Percentiles rank a stretch among this genome's conserved stretches.
Evolutionary conservation across 2,113 vertebrate genomes (phyloP).

Genomic region (Carettochelys insculpta): DNA sequence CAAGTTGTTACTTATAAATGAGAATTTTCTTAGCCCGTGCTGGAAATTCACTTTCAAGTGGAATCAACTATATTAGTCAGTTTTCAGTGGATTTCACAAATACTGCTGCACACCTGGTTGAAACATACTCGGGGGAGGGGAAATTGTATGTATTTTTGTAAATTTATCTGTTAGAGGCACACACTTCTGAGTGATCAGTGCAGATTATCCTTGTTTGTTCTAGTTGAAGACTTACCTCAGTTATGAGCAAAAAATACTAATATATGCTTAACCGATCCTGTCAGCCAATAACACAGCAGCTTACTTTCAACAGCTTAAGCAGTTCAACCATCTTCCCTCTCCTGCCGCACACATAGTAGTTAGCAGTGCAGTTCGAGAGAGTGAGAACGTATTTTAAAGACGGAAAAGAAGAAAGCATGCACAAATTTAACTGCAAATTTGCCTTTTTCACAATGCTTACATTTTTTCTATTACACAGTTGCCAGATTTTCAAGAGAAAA

Average conservation of each 20-base stretch:
- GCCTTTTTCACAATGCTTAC: constrained; percentile 31
- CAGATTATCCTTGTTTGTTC: not conserved
- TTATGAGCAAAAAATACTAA: constrained; percentile 23
- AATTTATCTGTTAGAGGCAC: constrained; percentile 13
- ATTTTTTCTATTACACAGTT: constrained; percentile 57
- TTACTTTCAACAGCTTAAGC: constrained; percentile 36
- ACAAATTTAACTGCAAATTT: constrained; percentile 49
- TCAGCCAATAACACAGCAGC: not conserved
- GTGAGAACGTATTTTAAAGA: not conserved
- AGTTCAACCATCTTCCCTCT: constrained; percentile 22
- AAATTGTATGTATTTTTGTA: not conserved
- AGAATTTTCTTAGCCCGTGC: constrained; percentile 51
- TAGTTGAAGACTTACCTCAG: constrained; percentile 36
- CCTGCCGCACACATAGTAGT: not conserved
- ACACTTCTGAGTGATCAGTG: constrained; percentile 1
- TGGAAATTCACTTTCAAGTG: constrained; percentile 29
- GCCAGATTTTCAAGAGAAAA: constrained; percentile 68
- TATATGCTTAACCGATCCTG: constrained; percentile 39
- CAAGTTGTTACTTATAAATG: constrained; percentile 67
- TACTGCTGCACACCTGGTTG: constrained; percentile 66
- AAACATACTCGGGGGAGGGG: not conserved
- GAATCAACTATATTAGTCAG: constrained; percentile 8
- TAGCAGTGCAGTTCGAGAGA: constrained; percentile 24
- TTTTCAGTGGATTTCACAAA: constrained; percentile 56
- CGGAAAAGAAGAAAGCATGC: constrained; percentile 46